Evolutionary conservation across 2,888 invertebrate species (phyloP), one percentile per base, ranked within the genome.

Genomic region (Hipparchia semele): DNA sequence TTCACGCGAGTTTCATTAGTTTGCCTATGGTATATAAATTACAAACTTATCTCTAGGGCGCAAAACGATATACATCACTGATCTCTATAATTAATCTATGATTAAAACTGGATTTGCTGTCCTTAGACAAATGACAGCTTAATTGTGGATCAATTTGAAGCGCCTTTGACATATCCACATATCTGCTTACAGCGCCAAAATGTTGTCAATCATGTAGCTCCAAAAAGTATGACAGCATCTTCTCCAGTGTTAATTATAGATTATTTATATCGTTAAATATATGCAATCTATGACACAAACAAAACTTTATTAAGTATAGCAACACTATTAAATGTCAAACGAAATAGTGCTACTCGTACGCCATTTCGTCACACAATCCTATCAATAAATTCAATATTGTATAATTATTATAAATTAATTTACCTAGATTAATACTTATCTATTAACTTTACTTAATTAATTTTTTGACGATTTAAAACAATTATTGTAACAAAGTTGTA

Each of bases 321-420:
- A 86, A 86, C 83, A 84, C 71, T 73, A 75, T 73, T 79, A 80
- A 73, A 81, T 73, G 82, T 80, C 77, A 79, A 80, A 81, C 73
- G 80, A 77, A 80, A 79, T 75, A 87, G 89, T 90, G 90, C 89
- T 86, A 89, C 87, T 84, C 87, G 81, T 84, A 82, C 84, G 76
- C 84, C 82, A 77, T 81, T 82, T 78, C 59, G 58, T 70, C 79
- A 79, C 69, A 80, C 53, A 6, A 65, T 65, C 51, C 77, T 81
- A 80, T 75, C 70, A 72, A 83, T 84, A 81, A 83, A 82, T 84
- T 84, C 79, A 84, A 81, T 85, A 83, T 82, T 81, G 79, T 86
- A 73, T 77, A 73, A 3, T 39, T 12, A 71, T 70, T 69, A 62
- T 72, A 58, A 23, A 65, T 71, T 71, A 71, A 56, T 67, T 69